Base-by-base conservation (phyloP, 2,888 invertebrate genomes). In the Polylopha cassiicola region DNA sequence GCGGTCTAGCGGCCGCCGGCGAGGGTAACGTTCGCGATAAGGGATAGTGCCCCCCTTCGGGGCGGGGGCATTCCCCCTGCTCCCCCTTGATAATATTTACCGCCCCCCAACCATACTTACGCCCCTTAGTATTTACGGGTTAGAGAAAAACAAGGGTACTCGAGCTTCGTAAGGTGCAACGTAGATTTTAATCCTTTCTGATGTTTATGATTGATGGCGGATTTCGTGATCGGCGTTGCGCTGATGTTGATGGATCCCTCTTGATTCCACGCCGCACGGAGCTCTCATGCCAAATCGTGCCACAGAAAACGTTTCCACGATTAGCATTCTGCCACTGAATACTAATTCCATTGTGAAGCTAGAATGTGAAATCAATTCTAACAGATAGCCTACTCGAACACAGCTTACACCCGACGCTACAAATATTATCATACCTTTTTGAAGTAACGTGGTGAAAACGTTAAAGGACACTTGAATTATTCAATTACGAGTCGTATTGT, bases 141-240 rank as follows among this genome's bases (percentile, higher is more conserved):
- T 82, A 77, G 81, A 85, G 85, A 84, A 85, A 85, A 85, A 85
- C 85, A 85, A 84, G 85, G 85, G 85, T 81, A 84, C 82, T 82
- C 79, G 74, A 80, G 79, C 79, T 77, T 76, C 72, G 70, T 81
- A 82, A 85, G 85, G 85, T 85, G 85, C 85, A 85, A 82, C 84
- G 84, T 82, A 79, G 81, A 85, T 85, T 84, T 82, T 85, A 85
- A 85, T 85, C 85, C 85, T 82, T 85, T 82, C 77, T 80, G 84
- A 85, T 82, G 84, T 81, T 81, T 84, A 77, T 85, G 85, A 85
- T 85, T 82, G 85, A 85, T 85, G 85, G 73, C 75, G 81, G 82
- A 84, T 84, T 84, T 77, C 61, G 78, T 67, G 80, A 77, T 81
- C 77, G 76, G 65, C 61, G 69, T 67, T 74, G 73, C 65, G 70